Conservation (phyloP, 2,797 vertebrate species). For the Amniataba percoides region DNA sequence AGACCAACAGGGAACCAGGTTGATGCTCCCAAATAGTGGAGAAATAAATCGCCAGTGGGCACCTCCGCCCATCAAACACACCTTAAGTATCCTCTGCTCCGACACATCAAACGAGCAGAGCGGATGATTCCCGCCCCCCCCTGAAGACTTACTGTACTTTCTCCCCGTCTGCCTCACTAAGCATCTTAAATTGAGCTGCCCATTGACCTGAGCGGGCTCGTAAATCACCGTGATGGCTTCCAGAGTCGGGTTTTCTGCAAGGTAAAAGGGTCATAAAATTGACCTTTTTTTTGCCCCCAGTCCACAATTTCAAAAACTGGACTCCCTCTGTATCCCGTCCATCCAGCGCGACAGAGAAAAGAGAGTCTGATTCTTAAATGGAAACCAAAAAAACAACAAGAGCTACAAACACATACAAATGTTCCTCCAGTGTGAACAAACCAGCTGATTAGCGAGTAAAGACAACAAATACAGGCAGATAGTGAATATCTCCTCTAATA, state of each 20-base stretch:
- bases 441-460: conserved; percentile 9
- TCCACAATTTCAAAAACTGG: conserved; percentile 6
- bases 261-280: conserved; percentile 64
- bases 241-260: conserved; percentile 58
- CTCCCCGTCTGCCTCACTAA: conserved; percentile 66
- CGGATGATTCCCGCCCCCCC: conserved; percentile 61
- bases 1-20: conserved; percentile 1
- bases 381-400: background rate
- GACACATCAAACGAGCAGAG: conserved; percentile 58
- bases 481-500: background rate
- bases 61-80: conserved; percentile 45
- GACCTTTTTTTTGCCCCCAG: conserved; percentile 23
- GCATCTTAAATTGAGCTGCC: conserved; percentile 69
- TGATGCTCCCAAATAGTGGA: conserved; percentile 51
- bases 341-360: background rate
- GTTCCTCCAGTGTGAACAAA: background rate
- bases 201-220: conserved; percentile 70
- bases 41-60: conserved; percentile 51
- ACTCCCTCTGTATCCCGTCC: background rate
- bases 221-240: conserved; percentile 70
- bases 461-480: background rate
- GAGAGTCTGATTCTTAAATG: background rate
- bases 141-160: conserved; percentile 58
- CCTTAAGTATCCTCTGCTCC: conserved; percentile 30
- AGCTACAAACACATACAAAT: conserved; percentile 15